These are phyloP conservation scores for Uloborus diversus DNA, from an alignment of 1,140 invertebrate genomes.

Conservation along the genomic window DNA sequence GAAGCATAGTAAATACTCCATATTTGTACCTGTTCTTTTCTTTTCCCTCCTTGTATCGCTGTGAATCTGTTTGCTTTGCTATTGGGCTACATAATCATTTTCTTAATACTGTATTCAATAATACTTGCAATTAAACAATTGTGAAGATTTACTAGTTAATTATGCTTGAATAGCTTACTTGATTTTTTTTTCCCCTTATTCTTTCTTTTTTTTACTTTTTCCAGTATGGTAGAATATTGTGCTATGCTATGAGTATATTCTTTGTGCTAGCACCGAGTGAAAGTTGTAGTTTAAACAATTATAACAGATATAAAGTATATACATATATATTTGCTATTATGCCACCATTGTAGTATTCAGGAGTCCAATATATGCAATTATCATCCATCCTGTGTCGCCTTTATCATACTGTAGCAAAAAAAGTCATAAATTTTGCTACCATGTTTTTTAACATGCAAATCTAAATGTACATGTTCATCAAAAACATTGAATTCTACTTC, in stretches of 20 bases:
- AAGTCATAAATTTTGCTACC: not conserved
- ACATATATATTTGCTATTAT: constrained; percentile 1
- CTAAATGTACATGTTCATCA: not conserved
- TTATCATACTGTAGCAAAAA: not conserved
- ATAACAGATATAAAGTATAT: constrained; percentile 8
- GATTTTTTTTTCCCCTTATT: constrained; percentile 26
- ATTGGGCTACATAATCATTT: constrained; percentile 4
- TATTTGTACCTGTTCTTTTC: constrained; percentile 46
- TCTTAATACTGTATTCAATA: not conserved
- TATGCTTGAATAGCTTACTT: constrained; percentile 36
- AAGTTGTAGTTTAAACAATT: constrained; percentile 24
- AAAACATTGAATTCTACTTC: too few relatives aligned
- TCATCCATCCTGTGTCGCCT: not conserved
- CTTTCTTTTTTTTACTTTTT: not conserved
- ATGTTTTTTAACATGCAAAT: not conserved
- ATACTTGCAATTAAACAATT: constrained; percentile 28
- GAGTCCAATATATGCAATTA: not conserved
- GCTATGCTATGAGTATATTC: constrained; percentile 40
- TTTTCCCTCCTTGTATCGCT: constrained; percentile 41
- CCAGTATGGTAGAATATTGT: constrained; percentile 29
- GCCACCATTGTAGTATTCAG: not conserved
- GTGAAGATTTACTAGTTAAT: constrained; percentile 22
- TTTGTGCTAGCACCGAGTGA: constrained; percentile 36
- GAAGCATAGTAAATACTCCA: constrained; percentile 12
- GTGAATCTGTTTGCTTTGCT: constrained; percentile 37